Evolutionary conservation across 2,888 invertebrate species (phyloP), one percentile per base, ranked within the genome.

Genomic region (Lasius fuliginosus): DNA sequence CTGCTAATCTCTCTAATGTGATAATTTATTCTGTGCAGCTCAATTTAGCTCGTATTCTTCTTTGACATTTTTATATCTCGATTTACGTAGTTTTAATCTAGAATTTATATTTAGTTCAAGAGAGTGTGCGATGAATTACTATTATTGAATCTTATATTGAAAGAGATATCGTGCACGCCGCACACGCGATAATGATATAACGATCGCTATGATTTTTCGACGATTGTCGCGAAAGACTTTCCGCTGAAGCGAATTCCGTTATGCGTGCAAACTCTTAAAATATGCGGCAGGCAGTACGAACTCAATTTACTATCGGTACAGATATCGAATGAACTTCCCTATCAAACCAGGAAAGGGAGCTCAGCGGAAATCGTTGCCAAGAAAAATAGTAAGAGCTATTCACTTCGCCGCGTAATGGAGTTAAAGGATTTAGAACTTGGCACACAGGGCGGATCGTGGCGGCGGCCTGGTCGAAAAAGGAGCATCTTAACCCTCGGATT

Each of bases 381-480:
- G 82, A 76, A 67, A 82, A 67, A 75, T 75, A 82, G 75, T 76
- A 76, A 82, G 82, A 65, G 76, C 65, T 65, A 67, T 82, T 82
- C 74, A 74, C 76, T 82, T 76, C 58, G 56, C 76, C 65, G 33
- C 82, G 76, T 76, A 82, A 76, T 76, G 58, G 76, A 65, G 82
- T 76, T 82, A 82, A 82, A 82, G 65, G 67, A 82, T 82, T 76
- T 76, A 82, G 67, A 76, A 76, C 60, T 67, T 76, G 76, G 76
- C 82, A 82, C 82, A 60, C 60, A 58, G 71, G 33, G 53, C 69
- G 71, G 46, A 69, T 79, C 60, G 60, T 23, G 71, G 56, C 71
- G 30, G 9, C 33, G 65, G 68, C 42, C 58, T 40, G 42, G 42
- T 79, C 64, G 75, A 64, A 75, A 75, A 75, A 75, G 68, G 49